Percentiles rank a stretch among this genome's conserved stretches.
These are phyloP conservation scores for Zootermopsis nevadensis DNA, from an alignment of 2,888 invertebrate genomes.

Conservation along the genomic window DNA sequence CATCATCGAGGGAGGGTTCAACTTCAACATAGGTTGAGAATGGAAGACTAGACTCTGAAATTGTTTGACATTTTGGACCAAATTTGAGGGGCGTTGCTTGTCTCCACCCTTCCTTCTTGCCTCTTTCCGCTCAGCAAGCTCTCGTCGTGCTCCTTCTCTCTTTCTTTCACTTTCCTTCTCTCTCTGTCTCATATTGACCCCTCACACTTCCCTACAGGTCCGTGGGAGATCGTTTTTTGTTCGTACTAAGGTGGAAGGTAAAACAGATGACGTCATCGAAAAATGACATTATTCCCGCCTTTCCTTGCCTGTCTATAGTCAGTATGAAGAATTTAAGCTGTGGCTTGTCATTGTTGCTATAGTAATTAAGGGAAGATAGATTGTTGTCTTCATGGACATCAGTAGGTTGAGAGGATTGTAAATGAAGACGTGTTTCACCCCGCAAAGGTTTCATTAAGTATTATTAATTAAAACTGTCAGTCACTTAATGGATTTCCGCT, in stretches of 20 bases:
- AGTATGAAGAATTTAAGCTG: constrained; percentile 6
- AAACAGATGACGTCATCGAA: constrained; percentile 32
- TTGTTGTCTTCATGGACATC: constrained; percentile 16
- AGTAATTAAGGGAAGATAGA: constrained; percentile 41
- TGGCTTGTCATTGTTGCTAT: constrained; percentile 38
- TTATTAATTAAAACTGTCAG: constrained; percentile 36
- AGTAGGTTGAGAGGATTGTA: background rate
- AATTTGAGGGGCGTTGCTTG: constrained; percentile 49
- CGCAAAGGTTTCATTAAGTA: constrained; percentile 15
- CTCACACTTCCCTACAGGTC: background rate
- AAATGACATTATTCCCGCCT: constrained; percentile 39
- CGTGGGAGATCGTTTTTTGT: constrained; percentile 31
- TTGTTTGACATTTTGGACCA: constrained; percentile 41
- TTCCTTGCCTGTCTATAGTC: constrained; percentile 16
- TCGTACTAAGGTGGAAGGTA: constrained; percentile 19
- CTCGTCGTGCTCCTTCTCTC: background rate
- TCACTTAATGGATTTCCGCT: constrained; percentile 19
- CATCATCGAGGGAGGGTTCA: constrained; percentile 34
- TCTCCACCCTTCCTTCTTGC: constrained; percentile 49
- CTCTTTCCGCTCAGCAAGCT: constrained; percentile 37
- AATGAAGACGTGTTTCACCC: constrained; percentile 23
- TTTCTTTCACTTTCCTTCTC: background rate
- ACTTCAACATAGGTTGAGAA: background rate
- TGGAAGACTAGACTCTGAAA: constrained; percentile 34
- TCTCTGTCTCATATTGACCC: background rate